A percentile compares a stretch with the other conserved stretches of the same genome.
These are phyloP conservation scores for Drosophila paranaensis DNA, from an alignment of 2,888 invertebrate species.

Conservation along the genomic window DNA sequence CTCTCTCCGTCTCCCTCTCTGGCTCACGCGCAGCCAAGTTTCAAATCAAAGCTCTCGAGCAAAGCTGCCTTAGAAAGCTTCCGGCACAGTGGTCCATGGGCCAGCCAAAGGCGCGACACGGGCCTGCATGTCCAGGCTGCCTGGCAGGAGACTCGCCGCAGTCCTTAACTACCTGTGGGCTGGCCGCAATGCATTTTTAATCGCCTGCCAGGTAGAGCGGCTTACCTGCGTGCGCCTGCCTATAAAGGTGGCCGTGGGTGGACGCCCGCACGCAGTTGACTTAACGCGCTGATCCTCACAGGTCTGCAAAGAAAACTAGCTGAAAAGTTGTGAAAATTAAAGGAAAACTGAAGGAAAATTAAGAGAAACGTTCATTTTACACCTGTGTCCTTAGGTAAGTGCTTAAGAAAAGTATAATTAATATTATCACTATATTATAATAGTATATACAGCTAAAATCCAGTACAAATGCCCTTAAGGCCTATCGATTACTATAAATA, in stretches of 20 bases:
- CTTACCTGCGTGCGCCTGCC: neutral
- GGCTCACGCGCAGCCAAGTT: conserved; percentile 50
- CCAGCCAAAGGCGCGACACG: conserved; percentile 33
- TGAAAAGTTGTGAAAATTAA: neutral
- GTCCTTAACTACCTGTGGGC: conserved; percentile 37
- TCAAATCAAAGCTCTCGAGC: conserved; percentile 47
- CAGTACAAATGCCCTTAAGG: too few relatives aligned
- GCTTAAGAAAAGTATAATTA: neutral
- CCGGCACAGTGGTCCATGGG: conserved; percentile 30
- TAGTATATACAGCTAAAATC: too few relatives aligned
- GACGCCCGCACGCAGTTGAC: conserved; percentile 42
- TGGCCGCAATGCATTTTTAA: conserved; percentile 61
- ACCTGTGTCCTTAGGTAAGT: neutral
- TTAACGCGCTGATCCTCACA: conserved; percentile 16
- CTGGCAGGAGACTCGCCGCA: neutral
- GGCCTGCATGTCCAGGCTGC: conserved; percentile 41
- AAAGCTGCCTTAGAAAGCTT: conserved; percentile 46
- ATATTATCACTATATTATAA: too few relatives aligned
- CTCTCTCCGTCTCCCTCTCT: neutral
- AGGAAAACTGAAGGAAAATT: too few relatives aligned
- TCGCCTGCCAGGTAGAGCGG: conserved; percentile 35
- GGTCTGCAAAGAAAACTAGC: conserved; percentile 4
- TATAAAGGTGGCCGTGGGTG: conserved; percentile 38
- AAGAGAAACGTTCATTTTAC: neutral
- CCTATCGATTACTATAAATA: too few relatives aligned